Conservation (phyloP, 2,888 invertebrate genomes). For the Eristalinus sepulchralis region DNA sequence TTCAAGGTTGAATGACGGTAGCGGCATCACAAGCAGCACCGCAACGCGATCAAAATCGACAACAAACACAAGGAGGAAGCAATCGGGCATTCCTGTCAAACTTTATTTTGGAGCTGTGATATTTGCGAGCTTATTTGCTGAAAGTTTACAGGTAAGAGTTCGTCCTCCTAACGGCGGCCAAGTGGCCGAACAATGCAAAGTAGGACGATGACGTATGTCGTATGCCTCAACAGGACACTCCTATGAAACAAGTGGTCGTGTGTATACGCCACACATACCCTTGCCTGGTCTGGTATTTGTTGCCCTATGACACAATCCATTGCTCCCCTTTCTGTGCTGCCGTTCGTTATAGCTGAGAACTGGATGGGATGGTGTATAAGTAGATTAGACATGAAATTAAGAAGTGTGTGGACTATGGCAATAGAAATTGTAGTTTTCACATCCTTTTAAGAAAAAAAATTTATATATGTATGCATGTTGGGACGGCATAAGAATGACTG, state of each 20-base stretch:
- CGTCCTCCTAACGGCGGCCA: not conserved
- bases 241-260: constrained; percentile 15
- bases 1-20: constrained; percentile 52
- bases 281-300: constrained; percentile 13
- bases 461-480: too few species aligned
- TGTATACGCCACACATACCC: constrained; percentile 16
- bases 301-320: constrained; percentile 53
- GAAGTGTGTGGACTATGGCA: not conserved
- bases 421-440: not conserved
- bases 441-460: not conserved
- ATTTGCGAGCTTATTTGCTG: constrained; percentile 74
- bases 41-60: constrained; percentile 1
- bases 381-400: not conserved
- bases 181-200: constrained; percentile 78
- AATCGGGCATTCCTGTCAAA: constrained; percentile 54
- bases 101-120: constrained; percentile 73
- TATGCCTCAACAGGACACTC: constrained; percentile 45
- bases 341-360: not conserved
- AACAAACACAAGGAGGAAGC: constrained; percentile 14
- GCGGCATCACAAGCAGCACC: not conserved
- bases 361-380: not conserved
- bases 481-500: not conserved
- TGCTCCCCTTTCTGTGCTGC: not conserved
- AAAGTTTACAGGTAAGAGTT: constrained; percentile 77
- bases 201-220: constrained; percentile 64